Evolutionary conservation across 1,140 invertebrate genomes (phyloP).

Genomic region (Drosophila busckii): DNA sequence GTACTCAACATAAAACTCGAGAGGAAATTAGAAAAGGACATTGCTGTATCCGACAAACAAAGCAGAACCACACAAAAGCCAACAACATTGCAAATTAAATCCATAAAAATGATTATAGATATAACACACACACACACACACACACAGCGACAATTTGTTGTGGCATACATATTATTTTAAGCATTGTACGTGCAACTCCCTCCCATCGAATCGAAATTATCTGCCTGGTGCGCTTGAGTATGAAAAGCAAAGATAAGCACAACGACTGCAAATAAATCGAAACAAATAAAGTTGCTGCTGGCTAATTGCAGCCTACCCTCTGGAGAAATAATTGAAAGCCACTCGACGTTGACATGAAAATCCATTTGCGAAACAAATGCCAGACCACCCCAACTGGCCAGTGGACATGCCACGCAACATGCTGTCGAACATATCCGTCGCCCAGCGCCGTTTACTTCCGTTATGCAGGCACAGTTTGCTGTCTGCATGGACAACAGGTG

Average conservation of each 20-base stretch:
- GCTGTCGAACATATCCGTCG: conserved; percentile 74
- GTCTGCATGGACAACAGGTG: conserved; percentile 61
- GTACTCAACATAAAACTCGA: conserved; percentile 34
- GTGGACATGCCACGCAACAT: conserved; percentile 53
- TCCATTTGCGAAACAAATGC: conserved; percentile 55
- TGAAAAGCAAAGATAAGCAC: conserved; percentile 65
- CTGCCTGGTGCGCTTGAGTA: conserved; percentile 58
- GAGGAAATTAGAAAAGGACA: conserved; percentile 74
- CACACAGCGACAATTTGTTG: conserved; percentile 30
- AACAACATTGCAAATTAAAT: conserved; percentile 73
- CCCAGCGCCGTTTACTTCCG: conserved; percentile 48
- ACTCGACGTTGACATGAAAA: conserved; percentile 19
- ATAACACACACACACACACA: not conserved
- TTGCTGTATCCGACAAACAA: conserved; percentile 66
- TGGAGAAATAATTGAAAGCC: conserved; percentile 44
- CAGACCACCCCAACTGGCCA: not conserved
- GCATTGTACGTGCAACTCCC: conserved; percentile 15
- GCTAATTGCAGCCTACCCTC: conserved; percentile 54
- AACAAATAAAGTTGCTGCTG: conserved; percentile 59
- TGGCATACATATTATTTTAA: conserved; percentile 48
- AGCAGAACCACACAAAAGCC: conserved; percentile 30
- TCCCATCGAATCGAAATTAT: conserved; percentile 15
- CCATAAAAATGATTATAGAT: conserved; percentile 56
- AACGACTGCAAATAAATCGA: conserved; percentile 62
- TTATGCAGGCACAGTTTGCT: conserved; percentile 52